Evolutionary conservation across 2,113 vertebrate genomes (phyloP).

Genomic region (Dicaeum eximium): DNA sequence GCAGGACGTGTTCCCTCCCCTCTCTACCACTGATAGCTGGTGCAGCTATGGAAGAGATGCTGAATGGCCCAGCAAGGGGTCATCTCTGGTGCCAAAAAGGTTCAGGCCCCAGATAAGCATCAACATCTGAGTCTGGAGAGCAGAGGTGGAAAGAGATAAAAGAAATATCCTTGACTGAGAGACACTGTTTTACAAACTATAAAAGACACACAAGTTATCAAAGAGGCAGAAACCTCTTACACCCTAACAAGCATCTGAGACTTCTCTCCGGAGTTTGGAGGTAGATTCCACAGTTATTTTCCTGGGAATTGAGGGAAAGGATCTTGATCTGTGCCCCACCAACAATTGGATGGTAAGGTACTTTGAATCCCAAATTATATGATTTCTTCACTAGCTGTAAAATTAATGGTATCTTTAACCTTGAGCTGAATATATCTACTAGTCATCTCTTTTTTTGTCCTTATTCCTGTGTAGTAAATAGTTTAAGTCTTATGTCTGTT

Average conservation of each 20-base stretch:
- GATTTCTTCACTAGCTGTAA: not conserved
- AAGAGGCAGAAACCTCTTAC: not conserved
- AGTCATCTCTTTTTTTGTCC: not conserved
- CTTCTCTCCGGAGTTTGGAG: not conserved
- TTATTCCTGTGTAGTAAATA: not conserved
- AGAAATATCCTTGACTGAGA: not conserved
- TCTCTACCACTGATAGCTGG: not conserved
- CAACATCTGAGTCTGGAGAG: not conserved
- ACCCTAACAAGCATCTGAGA: fast-evolving
- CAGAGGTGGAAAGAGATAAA: not conserved
- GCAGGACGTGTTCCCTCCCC: fast-evolving
- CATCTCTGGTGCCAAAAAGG: not conserved
- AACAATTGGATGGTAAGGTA: not conserved
- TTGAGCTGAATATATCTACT: not conserved
- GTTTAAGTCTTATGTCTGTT: not conserved
- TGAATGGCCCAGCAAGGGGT: not conserved
- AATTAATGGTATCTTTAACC: not conserved
- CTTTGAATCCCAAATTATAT: not conserved
- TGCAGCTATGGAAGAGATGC: not conserved
- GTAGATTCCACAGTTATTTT: not conserved
- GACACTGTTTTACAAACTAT: not conserved
- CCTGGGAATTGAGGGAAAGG: not conserved
- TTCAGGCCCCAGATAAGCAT: not conserved
- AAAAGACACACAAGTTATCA: not conserved
- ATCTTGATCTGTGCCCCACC: fast-evolving